phyloP scores from a whole-genome alignment of 2,888 invertebrate genomes.

The Lepidochrysops patricia region DNA sequence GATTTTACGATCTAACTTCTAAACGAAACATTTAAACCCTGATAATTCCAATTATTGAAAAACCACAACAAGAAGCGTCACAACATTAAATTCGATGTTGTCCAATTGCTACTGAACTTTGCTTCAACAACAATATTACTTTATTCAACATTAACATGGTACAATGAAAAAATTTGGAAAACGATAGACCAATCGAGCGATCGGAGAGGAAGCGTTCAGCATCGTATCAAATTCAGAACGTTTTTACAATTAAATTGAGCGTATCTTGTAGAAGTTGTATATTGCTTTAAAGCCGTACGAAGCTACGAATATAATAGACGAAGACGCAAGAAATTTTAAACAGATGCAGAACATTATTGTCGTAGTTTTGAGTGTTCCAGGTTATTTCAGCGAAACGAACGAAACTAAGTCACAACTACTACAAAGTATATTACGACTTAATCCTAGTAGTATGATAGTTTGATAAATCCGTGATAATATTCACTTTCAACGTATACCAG shows the following conservation, averaged over 20 bases:
- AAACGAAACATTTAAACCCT: conserved; percentile 67
- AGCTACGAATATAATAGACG: conserved; percentile 13
- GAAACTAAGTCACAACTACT: conserved; percentile 11
- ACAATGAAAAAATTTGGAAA: conserved; percentile 38
- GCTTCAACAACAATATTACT: conserved; percentile 35
- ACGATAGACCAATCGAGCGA: neutral
- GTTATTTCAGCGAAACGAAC: conserved; percentile 22
- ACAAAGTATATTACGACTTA: conserved; percentile 17
- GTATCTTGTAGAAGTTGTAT: conserved; percentile 44
- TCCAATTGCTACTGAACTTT: conserved; percentile 30
- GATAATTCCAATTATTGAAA: conserved; percentile 69
- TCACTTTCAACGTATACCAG: neutral
- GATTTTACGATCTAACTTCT: conserved; percentile 48
- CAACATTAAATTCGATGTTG: conserved; percentile 72
- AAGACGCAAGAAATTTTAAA: conserved; percentile 12
- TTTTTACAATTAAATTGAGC: conserved; percentile 61
- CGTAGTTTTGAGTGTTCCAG: conserved; percentile 38
- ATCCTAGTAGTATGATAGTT: conserved; percentile 20
- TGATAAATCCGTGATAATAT: conserved; percentile 11
- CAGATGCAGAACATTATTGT: conserved; percentile 41
- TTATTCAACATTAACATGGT: conserved; percentile 32
- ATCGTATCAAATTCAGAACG: conserved; percentile 29
- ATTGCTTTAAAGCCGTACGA: conserved; percentile 48
- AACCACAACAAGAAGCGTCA: conserved; percentile 60
- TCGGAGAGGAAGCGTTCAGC: neutral